These are phyloP conservation scores for Galagoides demidoff DNA, from an alignment of 2,797 vertebrate species.

Conservation along the genomic window DNA sequence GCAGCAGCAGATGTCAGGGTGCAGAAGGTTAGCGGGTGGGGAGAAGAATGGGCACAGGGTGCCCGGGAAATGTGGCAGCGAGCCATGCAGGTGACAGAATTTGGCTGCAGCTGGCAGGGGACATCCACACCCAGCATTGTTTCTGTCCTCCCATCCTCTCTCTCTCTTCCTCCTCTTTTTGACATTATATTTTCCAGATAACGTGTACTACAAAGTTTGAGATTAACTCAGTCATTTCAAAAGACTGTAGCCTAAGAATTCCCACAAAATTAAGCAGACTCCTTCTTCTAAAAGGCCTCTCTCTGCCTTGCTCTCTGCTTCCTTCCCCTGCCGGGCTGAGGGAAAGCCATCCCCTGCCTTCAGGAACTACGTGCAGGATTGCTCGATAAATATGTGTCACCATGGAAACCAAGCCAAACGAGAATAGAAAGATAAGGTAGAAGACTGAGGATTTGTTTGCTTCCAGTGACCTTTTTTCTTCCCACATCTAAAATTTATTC, in stretches of 20 bases:
- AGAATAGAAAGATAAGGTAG: background rate
- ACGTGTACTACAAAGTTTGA: background rate
- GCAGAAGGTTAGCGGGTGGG: background rate
- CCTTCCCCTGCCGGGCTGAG: rapidly evolving
- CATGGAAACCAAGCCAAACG: conserved; percentile 67
- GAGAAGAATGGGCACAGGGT: background rate
- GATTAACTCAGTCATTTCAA: background rate
- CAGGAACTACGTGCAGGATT: background rate
- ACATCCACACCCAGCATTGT: too few species aligned
- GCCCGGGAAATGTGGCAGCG: background rate
- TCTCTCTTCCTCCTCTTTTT: background rate
- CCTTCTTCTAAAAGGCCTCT: background rate
- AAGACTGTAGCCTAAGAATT: background rate
- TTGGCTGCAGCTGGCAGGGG: too few species aligned
- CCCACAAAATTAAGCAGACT: background rate
- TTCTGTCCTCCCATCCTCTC: background rate
- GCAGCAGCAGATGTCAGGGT: background rate
- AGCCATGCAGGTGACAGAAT: background rate
- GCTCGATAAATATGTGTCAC: conserved; percentile 41
- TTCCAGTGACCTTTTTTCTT: background rate
- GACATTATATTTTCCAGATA: background rate
- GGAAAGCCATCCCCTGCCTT: conserved; percentile 10
- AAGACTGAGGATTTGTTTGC: conserved; percentile 53
- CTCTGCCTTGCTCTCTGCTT: background rate
- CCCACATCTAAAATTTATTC: background rate